A percentile compares a stretch with the other conserved stretches of the same genome.
Evolutionary conservation across 1,140 invertebrate genomes (phyloP).

Genomic region (Aricia agestis): DNA sequence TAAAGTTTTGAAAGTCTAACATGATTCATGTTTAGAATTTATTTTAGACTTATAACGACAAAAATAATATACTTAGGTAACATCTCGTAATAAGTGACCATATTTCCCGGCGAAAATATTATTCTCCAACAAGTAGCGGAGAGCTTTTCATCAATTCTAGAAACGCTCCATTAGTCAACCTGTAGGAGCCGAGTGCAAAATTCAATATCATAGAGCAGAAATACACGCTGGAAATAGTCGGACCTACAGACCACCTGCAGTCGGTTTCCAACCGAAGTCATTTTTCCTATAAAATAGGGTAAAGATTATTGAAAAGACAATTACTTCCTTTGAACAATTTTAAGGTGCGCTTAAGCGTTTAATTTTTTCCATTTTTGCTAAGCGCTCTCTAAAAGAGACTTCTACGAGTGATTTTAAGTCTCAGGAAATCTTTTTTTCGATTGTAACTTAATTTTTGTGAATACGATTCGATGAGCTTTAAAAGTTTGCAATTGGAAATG

Average conservation of each 20-base stretch:
- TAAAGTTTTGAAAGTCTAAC: no score
- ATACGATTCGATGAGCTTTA: background rate
- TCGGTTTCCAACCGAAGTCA: background rate
- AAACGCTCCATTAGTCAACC: constrained; percentile 13
- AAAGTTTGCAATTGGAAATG: background rate
- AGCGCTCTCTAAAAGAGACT: constrained; percentile 3
- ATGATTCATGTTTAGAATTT: no score
- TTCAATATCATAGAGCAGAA: constrained; percentile 10
- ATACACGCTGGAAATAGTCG: background rate
- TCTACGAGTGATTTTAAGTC: constrained; percentile 10
- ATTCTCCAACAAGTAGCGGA: constrained; percentile 12
- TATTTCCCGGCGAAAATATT: constrained; percentile 8
- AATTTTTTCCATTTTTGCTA: constrained; percentile 4
- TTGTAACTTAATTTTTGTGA: constrained; percentile 1
- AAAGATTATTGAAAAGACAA: constrained; percentile 15
- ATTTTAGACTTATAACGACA: background rate
- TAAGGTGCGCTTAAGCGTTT: constrained; percentile 12
- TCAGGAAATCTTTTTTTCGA: background rate
- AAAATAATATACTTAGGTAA: background rate
- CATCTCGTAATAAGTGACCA: background rate
- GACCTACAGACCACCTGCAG: background rate
- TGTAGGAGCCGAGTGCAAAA: constrained; percentile 6
- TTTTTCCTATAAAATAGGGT: background rate
- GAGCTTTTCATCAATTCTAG: constrained; percentile 15
- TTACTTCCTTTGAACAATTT: constrained; percentile 16